Percentiles rank a stretch among this genome's conserved stretches.
Evolutionary conservation across 2,113 vertebrate genomes (phyloP).

Genomic region (Polypterus senegalus): DNA sequence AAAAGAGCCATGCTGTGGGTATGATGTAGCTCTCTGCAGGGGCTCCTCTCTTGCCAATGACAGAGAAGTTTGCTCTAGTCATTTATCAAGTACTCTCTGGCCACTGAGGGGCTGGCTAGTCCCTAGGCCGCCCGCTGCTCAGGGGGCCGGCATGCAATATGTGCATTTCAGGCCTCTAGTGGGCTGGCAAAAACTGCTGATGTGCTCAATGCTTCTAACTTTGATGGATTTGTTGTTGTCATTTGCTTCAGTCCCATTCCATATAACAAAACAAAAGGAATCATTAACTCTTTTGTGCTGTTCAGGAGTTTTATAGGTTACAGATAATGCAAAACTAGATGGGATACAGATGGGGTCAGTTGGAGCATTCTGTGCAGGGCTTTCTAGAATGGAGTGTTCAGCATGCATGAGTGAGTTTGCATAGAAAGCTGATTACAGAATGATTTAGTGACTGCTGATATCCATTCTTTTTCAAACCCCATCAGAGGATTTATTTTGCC

Average conservation of each 20-base stretch:
- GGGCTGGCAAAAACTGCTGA: constrained; percentile 75
- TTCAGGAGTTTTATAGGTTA: constrained; percentile 70
- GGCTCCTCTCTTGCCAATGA: constrained; percentile 44
- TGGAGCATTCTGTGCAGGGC: constrained; percentile 52
- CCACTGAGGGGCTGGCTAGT: constrained; percentile 36
- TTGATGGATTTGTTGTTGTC: constrained; percentile 84
- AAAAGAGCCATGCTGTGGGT: constrained; percentile 47
- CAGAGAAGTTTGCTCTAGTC: constrained; percentile 47
- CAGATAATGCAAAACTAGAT: constrained; percentile 70
- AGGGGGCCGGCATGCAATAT: constrained; percentile 44
- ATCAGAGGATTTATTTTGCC: constrained; percentile 40
- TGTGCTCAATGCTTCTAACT: constrained; percentile 70
- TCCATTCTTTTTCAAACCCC: constrained; percentile 36
- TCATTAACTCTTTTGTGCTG: constrained; percentile 82
- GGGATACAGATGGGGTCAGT: constrained; percentile 68
- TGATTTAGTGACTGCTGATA: constrained; percentile 67
- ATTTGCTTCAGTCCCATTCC: constrained; percentile 64
- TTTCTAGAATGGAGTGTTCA: constrained; percentile 44
- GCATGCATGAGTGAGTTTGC: constrained; percentile 51
- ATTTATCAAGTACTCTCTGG: constrained; percentile 64
- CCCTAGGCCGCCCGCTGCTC: constrained; percentile 48
- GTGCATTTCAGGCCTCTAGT: constrained; percentile 69
- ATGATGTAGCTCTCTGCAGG: constrained; percentile 48
- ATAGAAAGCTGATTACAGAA: constrained; percentile 54
- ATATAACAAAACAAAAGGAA: constrained; percentile 67